Conservation (phyloP, 2,113 vertebrate species). For the Copsychus sechellarum region DNA sequence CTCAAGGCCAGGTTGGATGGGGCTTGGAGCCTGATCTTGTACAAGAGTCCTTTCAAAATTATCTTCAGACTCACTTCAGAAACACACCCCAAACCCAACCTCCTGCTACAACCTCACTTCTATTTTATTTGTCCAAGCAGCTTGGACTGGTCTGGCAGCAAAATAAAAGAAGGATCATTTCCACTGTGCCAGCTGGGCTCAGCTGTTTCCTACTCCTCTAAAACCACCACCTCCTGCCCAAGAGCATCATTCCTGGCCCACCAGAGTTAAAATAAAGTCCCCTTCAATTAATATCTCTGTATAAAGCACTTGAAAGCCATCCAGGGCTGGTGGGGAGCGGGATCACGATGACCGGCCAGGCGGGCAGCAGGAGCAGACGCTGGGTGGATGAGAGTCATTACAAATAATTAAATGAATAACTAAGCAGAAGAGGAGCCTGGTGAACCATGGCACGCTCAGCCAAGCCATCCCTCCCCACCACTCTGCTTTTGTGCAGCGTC, state of each 20-base stretch:
- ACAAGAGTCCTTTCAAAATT: background rate
- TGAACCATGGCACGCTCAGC: background rate
- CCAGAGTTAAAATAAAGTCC: background rate
- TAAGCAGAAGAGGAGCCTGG: background rate
- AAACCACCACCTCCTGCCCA: background rate
- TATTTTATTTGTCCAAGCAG: background rate
- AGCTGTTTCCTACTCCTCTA: background rate
- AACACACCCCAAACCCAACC: background rate
- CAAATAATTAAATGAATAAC: constrained; percentile 37
- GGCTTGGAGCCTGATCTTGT: background rate
- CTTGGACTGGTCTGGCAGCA: background rate
- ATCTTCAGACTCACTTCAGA: background rate
- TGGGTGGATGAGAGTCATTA: background rate
- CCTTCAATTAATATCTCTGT: background rate
- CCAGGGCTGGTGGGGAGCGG: background rate
- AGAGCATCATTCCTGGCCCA: background rate
- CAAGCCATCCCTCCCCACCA: background rate
- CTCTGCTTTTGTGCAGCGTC: background rate
- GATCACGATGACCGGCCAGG: background rate
- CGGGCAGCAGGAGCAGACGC: background rate
- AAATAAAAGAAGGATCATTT: background rate
- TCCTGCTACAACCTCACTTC: background rate
- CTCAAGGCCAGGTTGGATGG: background rate
- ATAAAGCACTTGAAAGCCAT: background rate
- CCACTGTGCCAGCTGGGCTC: background rate